A percentile compares a stretch with the other conserved stretches of the same genome.
These are phyloP conservation scores for rabbit (Oryctolagus cuniculus) DNA, from an alignment of 2,113 vertebrate species.

Conservation along the genomic window mOryCun1.1 NC_091441.1:51252001-51252500, in stretches of 20 bases:
- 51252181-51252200: background rate
- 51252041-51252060: slow-evolving; percentile 26
- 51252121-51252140: background rate
- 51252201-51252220: slow-evolving; percentile 44
- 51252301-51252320: rapidly evolving
- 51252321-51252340: background rate
- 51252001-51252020: slow-evolving; percentile 74
- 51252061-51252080: slow-evolving; percentile 31
- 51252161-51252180: background rate
- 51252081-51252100: background rate
- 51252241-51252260: background rate
- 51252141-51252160: rapidly evolving
- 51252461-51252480: background rate
- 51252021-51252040: slow-evolving; percentile 60
- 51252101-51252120: background rate
- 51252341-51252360: background rate
- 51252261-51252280: background rate
- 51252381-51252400: background rate
- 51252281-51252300: background rate
- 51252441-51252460: background rate
- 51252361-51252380: background rate
- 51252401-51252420: background rate
- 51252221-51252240: background rate
- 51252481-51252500: background rate
- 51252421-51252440: background rate